These are phyloP conservation scores for Papilio polyxenes DNA, from an alignment of 1,140 invertebrate genomes.

Conservation along the genomic window DNA sequence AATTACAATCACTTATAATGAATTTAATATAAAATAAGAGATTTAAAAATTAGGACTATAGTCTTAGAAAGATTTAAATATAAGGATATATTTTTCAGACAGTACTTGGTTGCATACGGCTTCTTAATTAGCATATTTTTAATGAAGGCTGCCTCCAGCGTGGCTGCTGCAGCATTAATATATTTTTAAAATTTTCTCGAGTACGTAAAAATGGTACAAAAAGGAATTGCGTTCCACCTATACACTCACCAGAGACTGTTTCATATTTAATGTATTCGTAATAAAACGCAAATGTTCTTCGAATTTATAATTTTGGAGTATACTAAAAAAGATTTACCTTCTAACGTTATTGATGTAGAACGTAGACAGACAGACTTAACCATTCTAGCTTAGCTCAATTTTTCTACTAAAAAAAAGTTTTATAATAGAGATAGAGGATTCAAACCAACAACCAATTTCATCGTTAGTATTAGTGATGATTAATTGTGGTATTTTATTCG, in stretches of 20 bases:
- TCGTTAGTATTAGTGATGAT: background rate
- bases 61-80: background rate
- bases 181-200: background rate
- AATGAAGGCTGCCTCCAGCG: constrained; percentile 17
- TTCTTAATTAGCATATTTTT: constrained; percentile 29
- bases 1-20: no score
- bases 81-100: constrained; percentile 1
- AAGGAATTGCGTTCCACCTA: constrained; percentile 26
- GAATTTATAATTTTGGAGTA: background rate
- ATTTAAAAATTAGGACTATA: background rate
- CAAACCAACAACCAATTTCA: background rate
- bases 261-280: constrained; percentile 18
- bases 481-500: background rate
- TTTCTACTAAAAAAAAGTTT: background rate
- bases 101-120: constrained; percentile 9
- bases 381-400: background rate
- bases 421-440: background rate
- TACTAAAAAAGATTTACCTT: background rate
- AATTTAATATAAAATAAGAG: no score
- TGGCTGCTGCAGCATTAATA: constrained; percentile 14
- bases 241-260: constrained; percentile 18
- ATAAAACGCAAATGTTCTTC: constrained; percentile 12
- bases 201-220: background rate
- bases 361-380: background rate
- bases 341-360: background rate